Evolutionary conservation across 2,888 invertebrate species (phyloP), one percentile per base, ranked within the genome.

Genomic region (Aelia acuminata): DNA sequence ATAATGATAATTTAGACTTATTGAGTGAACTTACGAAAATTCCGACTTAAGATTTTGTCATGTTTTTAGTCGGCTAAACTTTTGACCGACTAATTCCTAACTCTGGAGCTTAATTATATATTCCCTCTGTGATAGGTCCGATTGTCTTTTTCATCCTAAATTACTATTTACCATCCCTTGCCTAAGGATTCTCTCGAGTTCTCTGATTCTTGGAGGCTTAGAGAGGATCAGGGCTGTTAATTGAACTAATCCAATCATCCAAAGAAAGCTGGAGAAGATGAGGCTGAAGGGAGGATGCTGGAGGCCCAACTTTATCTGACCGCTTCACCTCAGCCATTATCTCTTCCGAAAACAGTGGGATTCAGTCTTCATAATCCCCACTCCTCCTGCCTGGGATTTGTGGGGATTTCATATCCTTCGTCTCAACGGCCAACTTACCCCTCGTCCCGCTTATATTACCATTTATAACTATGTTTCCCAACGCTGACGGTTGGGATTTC

Each of bases 221-320:
- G 15, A 57, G 15, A 26, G 1, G 57, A 26, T 70, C 18, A 70
- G 20, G 35, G 18, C 20, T 18, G 35, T 70, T 70, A 35, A 70
- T 70, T 70, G 63, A 70, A 70, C 35, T 70, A 31, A 70, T 70
- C 63, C 63, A 70, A 70, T 70, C 63, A 70, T 70, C 63, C 20
- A 3, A 70, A 35, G 63, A 70, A 70, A 70, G 57, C 63, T 35
- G 18, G 35, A 31, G 15, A 70, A 70, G 20, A 35, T 5, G 63
- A 35, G 35, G 63, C 20, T 3, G 1, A 1, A 10, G 26, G 3
- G 26, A 57, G 57, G 3, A 15, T n/a, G 26, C 20, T 57, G 31
- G 63, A 70, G 35, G 26, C 20, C 35, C 7, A 70, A 70, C 63
- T 70, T 70, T 70, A 70, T 70, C 63, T 70, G 63, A 70, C 63